phyloP scores from a whole-genome alignment of 1,140 invertebrate genomes.

The Cryptotermes secundus region DNA sequence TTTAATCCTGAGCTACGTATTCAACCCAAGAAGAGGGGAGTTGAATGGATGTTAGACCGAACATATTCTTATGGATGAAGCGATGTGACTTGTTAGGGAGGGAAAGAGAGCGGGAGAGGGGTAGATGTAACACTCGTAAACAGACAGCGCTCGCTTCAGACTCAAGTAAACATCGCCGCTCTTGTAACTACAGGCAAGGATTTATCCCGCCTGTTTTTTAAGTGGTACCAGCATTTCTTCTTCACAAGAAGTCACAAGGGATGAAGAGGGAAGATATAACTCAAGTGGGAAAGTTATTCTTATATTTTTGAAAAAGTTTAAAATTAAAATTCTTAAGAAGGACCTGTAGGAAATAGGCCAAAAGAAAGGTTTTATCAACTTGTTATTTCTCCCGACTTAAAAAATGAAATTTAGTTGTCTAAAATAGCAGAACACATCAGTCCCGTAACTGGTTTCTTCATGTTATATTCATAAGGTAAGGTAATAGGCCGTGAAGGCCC shows the following conservation, averaged over 20 bases:
- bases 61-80: background rate
- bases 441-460: no score
- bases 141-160: background rate
- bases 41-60: background rate
- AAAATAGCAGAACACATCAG: no score
- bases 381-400: background rate
- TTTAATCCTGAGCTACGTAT: background rate
- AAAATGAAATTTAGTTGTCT: no score
- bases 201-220: background rate
- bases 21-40: background rate
- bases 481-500: no score
- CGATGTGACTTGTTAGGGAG: background rate
- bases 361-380: background rate
- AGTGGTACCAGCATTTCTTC: background rate
- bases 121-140: background rate
- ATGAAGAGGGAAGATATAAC: background rate
- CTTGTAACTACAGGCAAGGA: background rate
- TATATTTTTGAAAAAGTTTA: background rate
- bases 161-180: background rate
- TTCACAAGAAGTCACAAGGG: background rate
- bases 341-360: background rate
- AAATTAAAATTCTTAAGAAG: slow-evolving; percentile 1
- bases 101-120: background rate
- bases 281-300: background rate
- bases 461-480: no score